Base-by-base conservation (phyloP, 2,888 invertebrate species). In the Seira ritae region DNA sequence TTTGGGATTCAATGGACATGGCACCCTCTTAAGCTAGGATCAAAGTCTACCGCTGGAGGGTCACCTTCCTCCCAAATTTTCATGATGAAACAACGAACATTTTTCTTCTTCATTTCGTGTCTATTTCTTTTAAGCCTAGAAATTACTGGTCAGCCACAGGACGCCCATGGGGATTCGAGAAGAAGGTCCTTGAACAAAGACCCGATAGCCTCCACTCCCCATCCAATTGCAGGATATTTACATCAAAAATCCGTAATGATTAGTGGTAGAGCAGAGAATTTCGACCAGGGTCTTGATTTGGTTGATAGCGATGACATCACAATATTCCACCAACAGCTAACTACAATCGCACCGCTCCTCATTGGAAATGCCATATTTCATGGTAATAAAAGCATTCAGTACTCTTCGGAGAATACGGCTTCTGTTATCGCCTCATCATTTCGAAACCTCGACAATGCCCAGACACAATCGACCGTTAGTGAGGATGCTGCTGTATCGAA, bases 401-500 rank as follows among this genome's bases (percentile, higher is more conserved):
- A 12, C 20, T 1, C 37, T 23, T n/a, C 50, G 4, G 80, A 69
- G 50, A 73, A 62, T 71, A 20, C 71, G 3, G 72, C 77, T 1
- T 60, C 82, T 1, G 82, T 82, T 3, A 77, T 82, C 46, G 82
- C 82, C 8, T 82, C 82, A 60, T 82, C 82, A 12, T 82, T 82
- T 70, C 66, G 82, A 72, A 82, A 72, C 20, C 15, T 77, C 46
- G 82, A 77, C 15, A 65, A 23, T 60, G 60, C 19, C 10, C 65
- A 77, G 60, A 60, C 60, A 22, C 1, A 69, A 71, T 73, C 72
- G 77, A 31, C 31, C 2, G 8, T 31, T 8, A 72, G 68, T 17
- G 77, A 82, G 20, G 75, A 65, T 17, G 22, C 1, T 17, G 8
- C 31, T 17, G 8, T 8, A 22, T 31, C 10, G 0, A 1, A n/a